Base-by-base conservation (phyloP, 1,140 invertebrate species). In the Pseudachorutes palmiensis region DNA sequence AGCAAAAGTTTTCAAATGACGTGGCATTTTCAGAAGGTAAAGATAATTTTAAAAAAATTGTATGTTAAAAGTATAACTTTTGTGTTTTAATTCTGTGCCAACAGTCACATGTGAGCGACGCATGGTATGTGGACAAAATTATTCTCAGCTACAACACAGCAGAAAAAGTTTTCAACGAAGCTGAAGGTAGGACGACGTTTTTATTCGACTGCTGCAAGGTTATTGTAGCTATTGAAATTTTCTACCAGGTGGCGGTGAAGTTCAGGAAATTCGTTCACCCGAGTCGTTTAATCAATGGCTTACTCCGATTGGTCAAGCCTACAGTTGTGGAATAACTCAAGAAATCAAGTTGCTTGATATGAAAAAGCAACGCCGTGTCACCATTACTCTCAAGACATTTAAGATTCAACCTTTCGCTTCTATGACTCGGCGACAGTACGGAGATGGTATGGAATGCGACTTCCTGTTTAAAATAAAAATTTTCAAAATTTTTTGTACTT, bases 281-380 rank as follows among this genome's bases (percentile, higher is more conserved):
- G 68, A 71, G 31, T 68, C 68, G n/a, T 79, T 83, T 1, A 83
- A 87, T 75, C 76, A 91, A 49, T 91, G 92, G 72, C 86, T 88
- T 1, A 93, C 91, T 0, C 90, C 89, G 0, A 88, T 92, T 19
- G 89, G 90, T 2, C 88, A 90, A 75, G 90, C 90, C 0, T 93
- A 86, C 74, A 80, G 83, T 16, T 94, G 91, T 73, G 73, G 72
- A 19, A 26, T 67, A 58, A 49, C 67, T 0, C 58, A 70, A 41
- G 68, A 70, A 5, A 65, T 74, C 22, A 74, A 71, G 32, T 32
- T 74, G 5, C 63, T 67, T 12, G 72, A 71, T 45, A 62, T 64
- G 12, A 74, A 74, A 51, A 69, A 61, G 33, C 9, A 48, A 2
- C 41, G 65, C 24, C 32, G 72, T 26, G 64, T 74, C 5, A 74